Base-by-base conservation (phyloP, 2,797 vertebrate species). In the Pangasius larnaudii region DNA sequence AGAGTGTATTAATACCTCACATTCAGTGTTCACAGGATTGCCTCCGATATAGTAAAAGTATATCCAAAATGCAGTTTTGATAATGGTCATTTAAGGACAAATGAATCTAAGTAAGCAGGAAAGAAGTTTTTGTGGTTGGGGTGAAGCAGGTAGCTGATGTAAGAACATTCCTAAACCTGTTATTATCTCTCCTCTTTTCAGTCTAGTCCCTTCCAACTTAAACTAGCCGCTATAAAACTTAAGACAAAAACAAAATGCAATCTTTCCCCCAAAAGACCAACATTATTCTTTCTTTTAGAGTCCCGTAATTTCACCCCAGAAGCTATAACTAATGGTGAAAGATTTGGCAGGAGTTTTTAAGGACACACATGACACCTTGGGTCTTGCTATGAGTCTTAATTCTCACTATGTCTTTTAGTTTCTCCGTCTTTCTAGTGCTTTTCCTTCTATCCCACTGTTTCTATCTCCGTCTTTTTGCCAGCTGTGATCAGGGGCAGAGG, bases 401-500 rank as follows among this genome's bases (percentile, higher is more conserved):
- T 86, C 49, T 33, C 69, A 36, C 72, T 49, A n/a, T 46, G 27
- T 46, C 22, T 46, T 86, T 82, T 79, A 59, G 85, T 89, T 46
- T 88, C 88, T 69, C 51, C 49, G 1, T 90, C 78, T 84, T 72
- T 81, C 16, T 84, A 56, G 39, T 46, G 46, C 39, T 51, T 33
- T 85, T 42, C n/a, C 11, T 75, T 61, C 36, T 59, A 71, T 24
- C 42, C 51, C 51, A 14, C 6, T 84, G 39, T 53, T 42, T 81
- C 81, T 27, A 89, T 81, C 82, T 51, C 82, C 85, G 83, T 91
- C 87, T 90, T 85, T 92, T 71, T 91, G 94, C 93, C 95, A 95
- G 95, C 93, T 94, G 94, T 94, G 92, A 91, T 93, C 92, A 93
- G 93, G 95, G 94, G 93, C 93, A 94, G 93, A 93, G 93, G 94